A percentile compares a stretch with the other conserved stretches of the same genome.
phyloP scores from a whole-genome alignment of 1,140 invertebrate species.

The Hormaphis cornu region DNA sequence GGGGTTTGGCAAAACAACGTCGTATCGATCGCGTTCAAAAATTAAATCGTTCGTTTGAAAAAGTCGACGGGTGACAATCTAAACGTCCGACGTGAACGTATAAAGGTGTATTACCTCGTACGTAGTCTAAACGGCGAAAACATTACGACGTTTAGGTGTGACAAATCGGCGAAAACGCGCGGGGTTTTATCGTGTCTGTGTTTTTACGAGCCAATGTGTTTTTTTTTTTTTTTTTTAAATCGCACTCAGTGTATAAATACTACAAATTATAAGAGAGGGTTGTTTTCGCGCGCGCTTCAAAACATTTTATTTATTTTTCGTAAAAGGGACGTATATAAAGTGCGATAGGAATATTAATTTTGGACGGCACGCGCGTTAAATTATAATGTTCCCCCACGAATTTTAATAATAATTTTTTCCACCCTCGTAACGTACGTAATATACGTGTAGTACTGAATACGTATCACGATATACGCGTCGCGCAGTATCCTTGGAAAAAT shows the following conservation, averaged over 20 bases:
- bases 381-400: constrained; percentile 27
- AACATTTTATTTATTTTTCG: not conserved
- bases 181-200: not conserved
- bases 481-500: constrained; percentile 2
- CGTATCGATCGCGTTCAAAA: no score
- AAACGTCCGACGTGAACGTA: no score
- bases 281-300: constrained; percentile 14
- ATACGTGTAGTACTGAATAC: not conserved
- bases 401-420: constrained; percentile 28
- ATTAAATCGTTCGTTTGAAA: no score
- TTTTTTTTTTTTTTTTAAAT: not conserved
- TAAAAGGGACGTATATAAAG: not conserved
- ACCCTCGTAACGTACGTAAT: not conserved
- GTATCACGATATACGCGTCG: not conserved
- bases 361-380: constrained; percentile 5
- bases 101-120: no score
- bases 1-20: no score
- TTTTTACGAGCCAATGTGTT: not conserved
- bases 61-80: no score
- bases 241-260: constrained; percentile 5
- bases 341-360: constrained; percentile 28
- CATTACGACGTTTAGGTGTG: no score
- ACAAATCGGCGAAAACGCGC: no score
- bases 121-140: no score
- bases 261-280: constrained; percentile 10